Evolutionary conservation across 2,797 vertebrate genomes (phyloP), one percentile per base, ranked within the genome.

Genomic region (Falco concolor): DNA sequence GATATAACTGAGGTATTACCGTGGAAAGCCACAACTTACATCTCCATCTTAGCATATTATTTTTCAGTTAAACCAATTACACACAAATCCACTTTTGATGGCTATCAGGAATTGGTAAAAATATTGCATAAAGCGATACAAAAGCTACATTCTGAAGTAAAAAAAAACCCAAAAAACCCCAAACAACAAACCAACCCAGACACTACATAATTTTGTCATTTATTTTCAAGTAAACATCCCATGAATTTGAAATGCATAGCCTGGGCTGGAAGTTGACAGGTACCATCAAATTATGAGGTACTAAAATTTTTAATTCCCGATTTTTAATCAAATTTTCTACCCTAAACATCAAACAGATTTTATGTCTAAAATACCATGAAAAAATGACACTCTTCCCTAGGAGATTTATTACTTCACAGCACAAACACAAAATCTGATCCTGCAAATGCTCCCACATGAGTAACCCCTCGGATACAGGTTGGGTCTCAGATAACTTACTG

Each of bases 301-400:
- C 79, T 96, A 97, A 97, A 97, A 96, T 83, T 92, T 97, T 97
- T 96, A 93, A 95, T 97, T 97, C 84, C 79, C 4, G 32, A 94
- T 86, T 95, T 96, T 94, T 95, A 95, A 97, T 96, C 93, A 96
- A 86, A 95, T 96, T 96, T 97, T 84, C 64, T 92, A 85, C 52
- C 45, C 69, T 74, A 90, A 89, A 88, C 84, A 88, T 91, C 91
- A 94, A 96, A 92, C 87, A 93, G 95, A 96, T 91, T 96, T 95
- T 87, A 96, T 57, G 61, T 88, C 90, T 92, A 77, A 96, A 97
- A 93, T 32, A 75, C 36, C 81, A 76, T 44, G 82, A 85, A 88
- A 84, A 96, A 96, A 93, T 68, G 82, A 92, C 84, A 89, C 12
- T 77, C 52, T 85, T 81, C 81, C 76, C 40, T 30, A 36, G 27